These are phyloP conservation scores for Elysia chlorotica DNA, from an alignment of 1,140 invertebrate genomes.

Conservation along the genomic window DNA sequence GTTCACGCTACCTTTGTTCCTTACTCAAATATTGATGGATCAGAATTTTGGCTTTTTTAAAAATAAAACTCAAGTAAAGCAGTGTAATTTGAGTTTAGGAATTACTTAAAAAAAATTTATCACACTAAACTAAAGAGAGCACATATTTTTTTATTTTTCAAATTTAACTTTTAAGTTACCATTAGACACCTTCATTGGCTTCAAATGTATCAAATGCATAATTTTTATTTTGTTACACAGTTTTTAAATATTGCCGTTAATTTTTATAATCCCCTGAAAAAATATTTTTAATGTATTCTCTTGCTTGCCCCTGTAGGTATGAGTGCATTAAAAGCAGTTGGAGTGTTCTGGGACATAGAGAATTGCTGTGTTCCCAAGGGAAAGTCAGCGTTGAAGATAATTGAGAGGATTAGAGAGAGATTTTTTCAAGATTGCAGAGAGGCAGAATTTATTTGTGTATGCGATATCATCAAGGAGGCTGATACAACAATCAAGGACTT, in stretches of 20 bases:
- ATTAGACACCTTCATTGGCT: background rate
- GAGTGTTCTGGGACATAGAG: conserved; percentile 94
- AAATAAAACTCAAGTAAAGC: no score
- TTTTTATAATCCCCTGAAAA: background rate
- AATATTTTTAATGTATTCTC: background rate
- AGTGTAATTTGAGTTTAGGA: no score
- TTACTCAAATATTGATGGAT: no score
- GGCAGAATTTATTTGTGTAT: conserved; percentile 85
- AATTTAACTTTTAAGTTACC: background rate
- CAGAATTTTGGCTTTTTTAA: no score
- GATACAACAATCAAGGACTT: conserved; percentile 79
- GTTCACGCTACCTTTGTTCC: no score
- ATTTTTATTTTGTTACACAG: background rate
- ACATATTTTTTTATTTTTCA: background rate
- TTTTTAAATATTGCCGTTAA: background rate
- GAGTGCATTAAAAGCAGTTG: conserved; percentile 69
- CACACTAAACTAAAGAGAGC: background rate
- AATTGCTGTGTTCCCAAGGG: conserved; percentile 84
- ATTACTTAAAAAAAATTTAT: no score
- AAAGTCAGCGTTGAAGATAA: conserved; percentile 78
- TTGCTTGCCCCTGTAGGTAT: background rate
- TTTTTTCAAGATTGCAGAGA: conserved; percentile 78
- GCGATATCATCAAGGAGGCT: conserved; percentile 77
- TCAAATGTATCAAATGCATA: background rate
- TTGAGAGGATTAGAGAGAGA: conserved; percentile 76